Base-by-base conservation (phyloP, 2,113 vertebrate genomes). In the Neopipo cinnamomea region DNA sequence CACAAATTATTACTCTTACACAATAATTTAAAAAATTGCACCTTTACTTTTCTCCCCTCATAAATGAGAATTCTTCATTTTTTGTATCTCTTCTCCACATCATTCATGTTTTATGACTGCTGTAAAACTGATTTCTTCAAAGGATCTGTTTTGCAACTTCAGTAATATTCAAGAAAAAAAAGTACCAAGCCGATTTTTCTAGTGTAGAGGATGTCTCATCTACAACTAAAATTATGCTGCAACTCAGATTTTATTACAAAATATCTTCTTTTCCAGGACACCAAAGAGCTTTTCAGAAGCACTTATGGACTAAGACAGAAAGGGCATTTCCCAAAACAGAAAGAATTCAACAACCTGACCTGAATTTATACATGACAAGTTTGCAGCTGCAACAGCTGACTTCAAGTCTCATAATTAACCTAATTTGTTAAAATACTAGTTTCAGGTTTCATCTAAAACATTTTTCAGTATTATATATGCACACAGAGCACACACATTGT, bases 131-230 rank as follows among this genome's bases (percentile, higher is more conserved):
- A 56, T 41, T 85, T 68, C 18, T 81, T 81, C 33, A 62, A 52
- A 85, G 28, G 5, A 42, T 10, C 19, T 63, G 24, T 37, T 46
- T 53, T 62, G 25, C 24, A 62, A 27, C 22, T 25, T 80, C 39
- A 65, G 0, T 12, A 12, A 56, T 22, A 49, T 10, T 62, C 2
- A 73, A 77, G 6, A 6, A 2, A 8, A 28, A 65, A n/a, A 73
- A 42, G 5, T 31, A 49, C 2, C 4, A 50, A 37, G 7, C 24
- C 42, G 18, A 41, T 19, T 7, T 62, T 85, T 73, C 28, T 79
- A 9, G 12, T 31, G 14, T 9, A 67, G 21, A 83, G 8, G 27
- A 74, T 52, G 31, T 77, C 15, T 61, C 30, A 52, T 7, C 33
- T 67, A 50, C 39, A 55, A 47, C 18, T 16, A 42, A 80, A 70